Evolutionary conservation across 2,888 invertebrate species (phyloP), one percentile per base, ranked within the genome.

Genomic region (Exocentrus adspersus): DNA sequence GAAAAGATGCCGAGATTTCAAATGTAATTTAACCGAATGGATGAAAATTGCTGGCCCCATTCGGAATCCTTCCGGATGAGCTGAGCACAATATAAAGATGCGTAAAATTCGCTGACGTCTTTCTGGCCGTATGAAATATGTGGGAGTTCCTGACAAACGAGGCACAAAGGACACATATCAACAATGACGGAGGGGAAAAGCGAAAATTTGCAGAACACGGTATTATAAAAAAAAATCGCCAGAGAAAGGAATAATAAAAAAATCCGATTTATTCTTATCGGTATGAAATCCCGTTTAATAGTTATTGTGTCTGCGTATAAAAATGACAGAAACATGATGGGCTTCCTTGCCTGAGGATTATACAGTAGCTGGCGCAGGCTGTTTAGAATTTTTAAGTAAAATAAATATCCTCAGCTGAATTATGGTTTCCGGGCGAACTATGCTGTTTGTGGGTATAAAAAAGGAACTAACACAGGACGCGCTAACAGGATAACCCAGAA

Each of bases 91-190:
- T 61, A 73, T 68, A 72, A 70, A 70, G 69, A 70, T 65, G 70
- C 74, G 70, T 74, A 65, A 69, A 74, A 74, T 74, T 68, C 62
- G 65, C 68, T 69, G 73, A 70, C 72, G 62, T 65, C 65, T 67
- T 64, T 60, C 65, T 62, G 61, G 62, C 59, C 12, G 21, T 9
- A 19, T 51, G 54, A 54, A 54, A 54, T 48, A 46, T 54, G 53
- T 61, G 37, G 41, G 46, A 61, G 53, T 53, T 46, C 60, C 53
- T 51, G 54, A 41, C 50, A 46, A 59, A 41, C 43, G 14, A 10
- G 17, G 37, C 30, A 65, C 65, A 65, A 65, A 59, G 50, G 56
- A 14, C 6, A 16, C 12, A 41, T 41, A 56, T 45, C 71, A 66
- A 69, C 71, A 71, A 71, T 64, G 64, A 65, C 65, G 41, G 45